phyloP scores from a whole-genome alignment of 2,113 vertebrate species.

The Heloderma charlesbogerti region DNA sequence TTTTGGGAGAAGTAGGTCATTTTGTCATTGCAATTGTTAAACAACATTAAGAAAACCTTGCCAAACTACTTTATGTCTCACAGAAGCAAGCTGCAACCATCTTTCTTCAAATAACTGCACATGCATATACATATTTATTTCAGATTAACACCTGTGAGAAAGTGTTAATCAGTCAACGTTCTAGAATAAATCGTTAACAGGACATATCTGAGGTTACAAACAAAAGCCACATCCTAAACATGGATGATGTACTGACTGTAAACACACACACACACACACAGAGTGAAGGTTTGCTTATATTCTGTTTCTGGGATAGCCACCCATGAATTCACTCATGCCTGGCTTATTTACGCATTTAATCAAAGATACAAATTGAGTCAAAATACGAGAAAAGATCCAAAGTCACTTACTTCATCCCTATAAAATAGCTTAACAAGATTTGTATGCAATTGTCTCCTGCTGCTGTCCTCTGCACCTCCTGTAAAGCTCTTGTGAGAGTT shows the following conservation, averaged over 20 bases:
- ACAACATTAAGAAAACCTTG: neutral
- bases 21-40: neutral
- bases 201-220: neutral
- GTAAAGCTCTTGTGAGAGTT: neutral
- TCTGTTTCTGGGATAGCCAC: neutral
- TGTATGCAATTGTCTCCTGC: neutral
- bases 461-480: neutral
- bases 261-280: neutral
- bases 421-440: neutral
- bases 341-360: neutral
- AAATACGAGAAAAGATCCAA: slow-evolving; percentile 11
- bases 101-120: neutral
- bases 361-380: neutral
- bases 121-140: neutral
- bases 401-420: neutral
- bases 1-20: too few relatives aligned
- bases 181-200: neutral
- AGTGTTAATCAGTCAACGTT: neutral
- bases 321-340: neutral
- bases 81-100: neutral
- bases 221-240: neutral
- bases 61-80: neutral
- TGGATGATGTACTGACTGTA: neutral
- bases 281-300: neutral
- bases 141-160: neutral